These are phyloP conservation scores for Trileptium ribeirensis DNA, from an alignment of 2,888 invertebrate genomes.

Conservation along the genomic window DNA sequence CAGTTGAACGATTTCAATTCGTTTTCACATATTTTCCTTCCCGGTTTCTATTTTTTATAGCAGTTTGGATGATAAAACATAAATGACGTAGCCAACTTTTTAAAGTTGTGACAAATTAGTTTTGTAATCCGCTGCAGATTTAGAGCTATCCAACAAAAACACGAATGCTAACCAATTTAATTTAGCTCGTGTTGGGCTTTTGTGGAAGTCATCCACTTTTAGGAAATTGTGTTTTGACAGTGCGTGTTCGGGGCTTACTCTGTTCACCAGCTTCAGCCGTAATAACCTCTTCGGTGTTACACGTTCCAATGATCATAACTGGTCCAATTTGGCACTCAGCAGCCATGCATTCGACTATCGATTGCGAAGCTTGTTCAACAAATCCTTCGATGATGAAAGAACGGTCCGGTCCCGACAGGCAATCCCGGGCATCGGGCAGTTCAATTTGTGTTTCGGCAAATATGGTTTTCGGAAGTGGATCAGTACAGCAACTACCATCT, in stretches of 20 bases:
- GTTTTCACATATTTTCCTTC: too few relatives aligned
- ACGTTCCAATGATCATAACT: neutral
- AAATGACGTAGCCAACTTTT: too few relatives aligned
- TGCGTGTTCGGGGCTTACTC: neutral
- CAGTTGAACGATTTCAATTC: too few relatives aligned
- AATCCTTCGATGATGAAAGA: neutral
- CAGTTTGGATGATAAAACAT: too few relatives aligned
- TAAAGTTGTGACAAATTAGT: too few relatives aligned
- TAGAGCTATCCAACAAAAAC: too few relatives aligned
- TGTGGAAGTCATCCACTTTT: too few relatives aligned
- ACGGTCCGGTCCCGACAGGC: neutral
- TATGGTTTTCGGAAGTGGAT: neutral
- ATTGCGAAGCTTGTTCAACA: neutral
- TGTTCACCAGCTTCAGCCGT: neutral
- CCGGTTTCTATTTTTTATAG: too few relatives aligned
- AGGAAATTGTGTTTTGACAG: conserved; percentile 14
- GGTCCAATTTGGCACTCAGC: neutral
- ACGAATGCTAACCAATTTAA: too few relatives aligned
- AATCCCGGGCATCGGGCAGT: neutral
- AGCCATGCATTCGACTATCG: neutral
- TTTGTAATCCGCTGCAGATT: too few relatives aligned
- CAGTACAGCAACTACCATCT: neutral
- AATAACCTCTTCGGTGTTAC: neutral
- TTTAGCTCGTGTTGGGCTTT: too few relatives aligned
- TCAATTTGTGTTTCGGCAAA: neutral